Percentiles rank a stretch among this genome's conserved stretches.
Conservation (phyloP, 2,113 vertebrate genomes). For the Prionailurus viverrinus region DNA sequence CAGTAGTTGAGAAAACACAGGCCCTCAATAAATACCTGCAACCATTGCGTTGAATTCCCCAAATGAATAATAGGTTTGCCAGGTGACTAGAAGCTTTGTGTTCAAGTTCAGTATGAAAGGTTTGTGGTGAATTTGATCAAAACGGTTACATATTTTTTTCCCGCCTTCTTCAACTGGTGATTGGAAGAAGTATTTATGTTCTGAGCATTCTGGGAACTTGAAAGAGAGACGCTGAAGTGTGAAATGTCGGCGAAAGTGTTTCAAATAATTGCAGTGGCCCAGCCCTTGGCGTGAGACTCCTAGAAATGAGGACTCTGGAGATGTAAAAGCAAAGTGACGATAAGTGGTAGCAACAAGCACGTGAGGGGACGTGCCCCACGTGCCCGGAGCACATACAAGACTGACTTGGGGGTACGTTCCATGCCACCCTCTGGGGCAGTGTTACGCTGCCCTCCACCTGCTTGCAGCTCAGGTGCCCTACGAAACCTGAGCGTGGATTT, state of each 20-base stretch:
- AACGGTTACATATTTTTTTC: neutral
- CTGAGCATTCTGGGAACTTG: neutral
- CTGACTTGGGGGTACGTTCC: rapidly evolving
- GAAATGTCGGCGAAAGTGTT: neutral
- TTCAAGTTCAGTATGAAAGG: neutral
- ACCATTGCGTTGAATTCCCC: neutral
- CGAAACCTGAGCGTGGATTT: rapidly evolving
- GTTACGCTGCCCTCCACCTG: too few relatives aligned
- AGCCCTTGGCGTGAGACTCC: neutral
- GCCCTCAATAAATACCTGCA: neutral
- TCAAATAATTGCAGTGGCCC: neutral
- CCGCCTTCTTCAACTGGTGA: neutral
- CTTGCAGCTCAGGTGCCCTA: rapidly evolving
- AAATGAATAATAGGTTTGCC: neutral
- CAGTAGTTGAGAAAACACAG: neutral
- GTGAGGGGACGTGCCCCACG: rapidly evolving
- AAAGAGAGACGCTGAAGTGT: neutral
- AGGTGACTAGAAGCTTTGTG: neutral
- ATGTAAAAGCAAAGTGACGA: neutral
- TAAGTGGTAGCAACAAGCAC: rapidly evolving
- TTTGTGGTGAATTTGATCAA: neutral
- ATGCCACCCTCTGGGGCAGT: rapidly evolving
- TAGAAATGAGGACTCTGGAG: neutral
- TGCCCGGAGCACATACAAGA: too few relatives aligned
- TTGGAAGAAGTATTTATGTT: neutral